phyloP scores from a whole-genome alignment of 2,797 vertebrate genomes.

The Margarornis squamiger region DNA sequence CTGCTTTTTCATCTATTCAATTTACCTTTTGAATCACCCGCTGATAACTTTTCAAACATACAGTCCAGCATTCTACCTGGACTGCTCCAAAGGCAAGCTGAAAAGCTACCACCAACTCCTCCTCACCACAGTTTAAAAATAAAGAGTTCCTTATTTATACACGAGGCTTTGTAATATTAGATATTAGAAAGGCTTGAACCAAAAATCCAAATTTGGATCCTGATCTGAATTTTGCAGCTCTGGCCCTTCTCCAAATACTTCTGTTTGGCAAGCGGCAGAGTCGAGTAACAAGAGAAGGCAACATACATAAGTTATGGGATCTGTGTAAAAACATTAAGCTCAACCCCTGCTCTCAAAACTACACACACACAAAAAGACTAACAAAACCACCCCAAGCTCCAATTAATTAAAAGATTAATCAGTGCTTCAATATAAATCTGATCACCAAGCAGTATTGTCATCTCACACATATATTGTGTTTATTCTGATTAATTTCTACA shows the following conservation, averaged over 20 bases:
- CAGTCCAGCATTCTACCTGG: background rate
- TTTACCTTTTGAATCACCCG: background rate
- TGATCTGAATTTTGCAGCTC: constrained; percentile 59
- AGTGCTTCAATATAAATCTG: background rate
- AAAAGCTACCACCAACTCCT: background rate
- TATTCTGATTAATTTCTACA: background rate
- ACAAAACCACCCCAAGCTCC: background rate
- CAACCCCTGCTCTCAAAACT: constrained; percentile 11
- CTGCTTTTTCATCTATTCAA: background rate
- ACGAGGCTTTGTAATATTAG: background rate
- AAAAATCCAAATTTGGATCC: constrained; percentile 61
- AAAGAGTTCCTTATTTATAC: background rate
- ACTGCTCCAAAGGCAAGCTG: background rate
- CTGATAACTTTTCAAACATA: background rate
- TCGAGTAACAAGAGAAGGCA: constrained; percentile 61
- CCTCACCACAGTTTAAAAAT: background rate
- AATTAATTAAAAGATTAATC: background rate
- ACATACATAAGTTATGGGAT: constrained; percentile 49
- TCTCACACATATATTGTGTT: background rate
- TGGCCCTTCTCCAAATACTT: constrained; percentile 61
- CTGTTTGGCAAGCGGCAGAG: constrained; percentile 43
- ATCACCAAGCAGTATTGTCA: background rate
- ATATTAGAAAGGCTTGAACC: constrained; percentile 41
- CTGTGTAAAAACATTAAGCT: constrained; percentile 52
- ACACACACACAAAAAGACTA: background rate